Evolutionary conservation across 23 tunicate genomes (phyloP), one percentile per base, ranked within the genome.

Genomic region (Botrylloides violaceus): DNA sequence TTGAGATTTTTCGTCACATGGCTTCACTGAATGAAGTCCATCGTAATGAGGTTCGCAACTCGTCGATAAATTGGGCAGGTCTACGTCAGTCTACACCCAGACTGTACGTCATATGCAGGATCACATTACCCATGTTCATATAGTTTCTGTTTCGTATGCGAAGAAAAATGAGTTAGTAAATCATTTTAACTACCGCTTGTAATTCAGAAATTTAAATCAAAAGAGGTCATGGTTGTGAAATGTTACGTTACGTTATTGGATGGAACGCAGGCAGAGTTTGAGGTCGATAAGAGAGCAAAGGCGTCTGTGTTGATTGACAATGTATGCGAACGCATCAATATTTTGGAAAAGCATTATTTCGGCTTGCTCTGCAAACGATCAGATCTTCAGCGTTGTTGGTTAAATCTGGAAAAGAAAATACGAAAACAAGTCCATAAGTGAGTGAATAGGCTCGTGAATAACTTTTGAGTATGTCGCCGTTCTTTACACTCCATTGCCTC

Each of bases 391-490:
- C 34, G 64, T 4, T 47, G 64, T 39, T 84, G 92, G 92, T 48
- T 84, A 28, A 36, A 75, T 29, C 22, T 56, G 57, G 76, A 78
- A 63, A 84, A 84, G 50, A 59, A 73, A 29, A 29, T 84, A 7
- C 78, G 73, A 47, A 79, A 84, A 0, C 92, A 84, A 64, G 49
- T 78, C 6, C 24, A 55, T 26, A 72, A 78, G 83, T 84, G 58
- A 77, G 92, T 76, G n/a, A 18, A n/a, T n/a, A n/a, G n/a, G n/a
- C n/a, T 49, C 20, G n/a, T 49, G n/a, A 49, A 49, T 21, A 49
- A 21, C 20, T 49, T 19, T 49, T 49, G 20, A n/a, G n/a, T n/a
- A n/a, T n/a, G n/a, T n/a, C n/a, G 26, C 27, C 65, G 18, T 60
- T 24, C 22, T 24, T 12, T 47, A 12, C 55, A 47, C 55, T 47